Evolutionary conservation across 1,140 invertebrate genomes (phyloP).

Genomic region (Papilio polyxenes): DNA sequence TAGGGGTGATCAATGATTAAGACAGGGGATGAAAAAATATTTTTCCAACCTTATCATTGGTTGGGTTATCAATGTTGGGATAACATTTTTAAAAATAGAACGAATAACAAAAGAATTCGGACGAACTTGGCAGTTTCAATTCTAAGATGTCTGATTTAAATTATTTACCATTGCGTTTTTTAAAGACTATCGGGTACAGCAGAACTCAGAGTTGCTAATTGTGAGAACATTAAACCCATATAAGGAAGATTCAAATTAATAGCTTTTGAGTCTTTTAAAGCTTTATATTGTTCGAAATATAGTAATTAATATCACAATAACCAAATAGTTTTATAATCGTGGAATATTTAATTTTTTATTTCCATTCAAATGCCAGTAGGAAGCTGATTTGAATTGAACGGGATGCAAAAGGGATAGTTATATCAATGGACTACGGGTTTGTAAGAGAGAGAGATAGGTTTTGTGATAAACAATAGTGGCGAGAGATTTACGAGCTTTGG

Average conservation of each 20-base stretch:
- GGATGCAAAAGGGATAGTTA: constrained; percentile 34
- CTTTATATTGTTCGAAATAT: background rate
- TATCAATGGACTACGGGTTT: background rate
- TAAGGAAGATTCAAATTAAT: background rate
- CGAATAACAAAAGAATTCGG: too few species aligned
- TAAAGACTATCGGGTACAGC: background rate
- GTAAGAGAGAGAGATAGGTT: constrained; percentile 43
- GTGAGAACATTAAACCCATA: too few species aligned
- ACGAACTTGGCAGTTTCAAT: too few species aligned
- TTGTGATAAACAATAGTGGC: constrained; percentile 51
- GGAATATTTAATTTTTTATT: background rate
- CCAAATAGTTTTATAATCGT: constrained; percentile 11
- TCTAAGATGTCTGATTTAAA: too few species aligned
- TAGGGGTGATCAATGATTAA: background rate
- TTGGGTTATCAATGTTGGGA: too few species aligned
- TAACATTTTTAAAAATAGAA: too few species aligned
- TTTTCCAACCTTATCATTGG: background rate
- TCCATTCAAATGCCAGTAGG: constrained; percentile 38
- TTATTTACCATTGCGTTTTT: background rate
- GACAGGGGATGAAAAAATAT: background rate
- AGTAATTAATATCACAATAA: constrained; percentile 10
- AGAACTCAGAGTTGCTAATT: background rate
- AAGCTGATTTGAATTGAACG: constrained; percentile 39
- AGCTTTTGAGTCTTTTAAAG: background rate
- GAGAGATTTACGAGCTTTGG: constrained; percentile 48